phyloP scores from a whole-genome alignment of 2,113 vertebrate species.

The Anhinga rufa region DNA sequence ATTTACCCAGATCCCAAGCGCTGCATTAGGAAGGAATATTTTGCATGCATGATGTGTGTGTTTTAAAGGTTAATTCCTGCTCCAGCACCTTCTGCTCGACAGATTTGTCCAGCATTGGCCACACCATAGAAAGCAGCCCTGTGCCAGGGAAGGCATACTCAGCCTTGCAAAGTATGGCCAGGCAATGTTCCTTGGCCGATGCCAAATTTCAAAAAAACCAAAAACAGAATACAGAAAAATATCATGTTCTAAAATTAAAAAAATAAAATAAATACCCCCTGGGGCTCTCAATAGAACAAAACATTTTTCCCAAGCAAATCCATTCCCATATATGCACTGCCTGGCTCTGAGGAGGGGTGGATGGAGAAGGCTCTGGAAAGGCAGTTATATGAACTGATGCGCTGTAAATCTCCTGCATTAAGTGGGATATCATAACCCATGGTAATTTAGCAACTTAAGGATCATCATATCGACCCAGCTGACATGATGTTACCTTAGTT shows the following conservation, averaged over 20 bases:
- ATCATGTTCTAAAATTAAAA: background rate
- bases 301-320: background rate
- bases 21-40: background rate
- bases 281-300: background rate
- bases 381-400: background rate
- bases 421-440: background rate
- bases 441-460: background rate
- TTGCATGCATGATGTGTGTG: fast-evolving
- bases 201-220: background rate
- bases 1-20: background rate
- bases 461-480: background rate
- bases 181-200: background rate
- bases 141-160: background rate
- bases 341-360: background rate
- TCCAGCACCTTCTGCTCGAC: conserved; percentile 4
- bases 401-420: background rate
- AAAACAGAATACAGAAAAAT: background rate
- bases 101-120: background rate
- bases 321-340: background rate
- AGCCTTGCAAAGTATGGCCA: background rate
- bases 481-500: background rate
- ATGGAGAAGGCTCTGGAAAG: background rate
- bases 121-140: background rate
- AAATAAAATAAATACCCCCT: background rate
- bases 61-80: conserved; percentile 22